A percentile compares a stretch with the other conserved stretches of the same genome.
These are phyloP conservation scores for Antechinus stuartii DNA, from an alignment of 2,113 vertebrate species.

Conservation along the genomic window DNA sequence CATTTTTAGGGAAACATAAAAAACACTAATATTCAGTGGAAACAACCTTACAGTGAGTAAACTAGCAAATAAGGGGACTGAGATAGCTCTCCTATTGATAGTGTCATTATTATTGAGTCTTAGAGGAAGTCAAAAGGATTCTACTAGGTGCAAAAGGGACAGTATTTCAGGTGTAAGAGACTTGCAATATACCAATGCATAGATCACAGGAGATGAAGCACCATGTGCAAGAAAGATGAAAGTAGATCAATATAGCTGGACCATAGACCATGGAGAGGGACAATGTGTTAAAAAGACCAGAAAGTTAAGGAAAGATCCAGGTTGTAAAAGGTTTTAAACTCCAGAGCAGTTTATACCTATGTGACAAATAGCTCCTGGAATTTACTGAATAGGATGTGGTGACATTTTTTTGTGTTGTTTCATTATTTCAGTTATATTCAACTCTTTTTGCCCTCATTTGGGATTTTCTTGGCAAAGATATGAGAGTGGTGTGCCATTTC, in stretches of 20 bases:
- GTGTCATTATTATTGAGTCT: background rate
- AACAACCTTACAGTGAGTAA: background rate
- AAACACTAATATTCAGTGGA: background rate
- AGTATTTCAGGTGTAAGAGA: background rate
- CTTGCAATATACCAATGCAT: background rate
- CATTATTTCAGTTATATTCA: background rate
- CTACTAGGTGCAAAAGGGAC: background rate
- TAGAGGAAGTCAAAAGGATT: background rate
- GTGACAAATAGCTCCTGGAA: background rate
- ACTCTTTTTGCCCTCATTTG: background rate
- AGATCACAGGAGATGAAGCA: background rate
- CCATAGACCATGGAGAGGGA: background rate
- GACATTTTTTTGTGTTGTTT: background rate
- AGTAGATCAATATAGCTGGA: background rate
- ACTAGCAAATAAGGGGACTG: background rate
- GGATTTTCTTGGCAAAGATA: background rate
- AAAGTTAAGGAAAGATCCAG: background rate
- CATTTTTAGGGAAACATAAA: background rate
- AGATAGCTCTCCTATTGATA: background rate
- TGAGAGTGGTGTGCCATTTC: background rate
- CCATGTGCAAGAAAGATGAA: background rate
- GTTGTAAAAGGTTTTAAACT: background rate
- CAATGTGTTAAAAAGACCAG: background rate
- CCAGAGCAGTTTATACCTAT: background rate
- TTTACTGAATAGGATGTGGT: background rate